Conservation (phyloP, 2,797 vertebrate species). For the Acrocephalus scirpaceus region DNA sequence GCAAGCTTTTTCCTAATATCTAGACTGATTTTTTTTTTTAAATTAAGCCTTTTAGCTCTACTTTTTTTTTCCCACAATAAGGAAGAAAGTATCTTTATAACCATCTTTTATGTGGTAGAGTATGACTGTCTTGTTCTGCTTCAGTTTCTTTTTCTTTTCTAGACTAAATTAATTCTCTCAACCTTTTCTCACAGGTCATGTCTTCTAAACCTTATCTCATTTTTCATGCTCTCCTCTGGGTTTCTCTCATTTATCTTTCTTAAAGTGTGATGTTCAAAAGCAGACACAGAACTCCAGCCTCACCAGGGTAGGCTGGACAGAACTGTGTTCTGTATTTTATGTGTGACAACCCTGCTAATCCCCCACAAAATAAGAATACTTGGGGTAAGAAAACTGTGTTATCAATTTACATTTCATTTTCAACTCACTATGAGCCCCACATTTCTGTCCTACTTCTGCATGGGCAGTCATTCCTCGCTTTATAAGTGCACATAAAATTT, state of each 20-base stretch:
- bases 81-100: not conserved
- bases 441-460: not conserved
- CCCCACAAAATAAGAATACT: not conserved
- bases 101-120: not conserved
- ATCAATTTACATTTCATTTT: not conserved
- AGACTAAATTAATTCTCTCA: not conserved
- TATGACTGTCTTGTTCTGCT: not conserved
- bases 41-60: not conserved
- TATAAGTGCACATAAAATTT: not conserved
- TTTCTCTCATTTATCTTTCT: conserved; percentile 8
- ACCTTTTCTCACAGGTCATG: not conserved
- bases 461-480: not conserved
- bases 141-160: not conserved
- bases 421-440: not conserved
- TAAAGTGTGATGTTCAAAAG: not conserved
- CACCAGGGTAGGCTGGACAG: not conserved
- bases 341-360: not conserved
- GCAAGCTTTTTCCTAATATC: not conserved
- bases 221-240: not conserved
- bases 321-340: not conserved
- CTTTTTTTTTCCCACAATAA: not conserved
- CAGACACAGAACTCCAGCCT: not conserved
- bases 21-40: not conserved
- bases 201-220: conserved; percentile 1
- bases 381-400: not conserved